These are phyloP conservation scores for Drosophila sproati DNA, from an alignment of 1,140 invertebrate genomes.

Conservation along the genomic window DNA sequence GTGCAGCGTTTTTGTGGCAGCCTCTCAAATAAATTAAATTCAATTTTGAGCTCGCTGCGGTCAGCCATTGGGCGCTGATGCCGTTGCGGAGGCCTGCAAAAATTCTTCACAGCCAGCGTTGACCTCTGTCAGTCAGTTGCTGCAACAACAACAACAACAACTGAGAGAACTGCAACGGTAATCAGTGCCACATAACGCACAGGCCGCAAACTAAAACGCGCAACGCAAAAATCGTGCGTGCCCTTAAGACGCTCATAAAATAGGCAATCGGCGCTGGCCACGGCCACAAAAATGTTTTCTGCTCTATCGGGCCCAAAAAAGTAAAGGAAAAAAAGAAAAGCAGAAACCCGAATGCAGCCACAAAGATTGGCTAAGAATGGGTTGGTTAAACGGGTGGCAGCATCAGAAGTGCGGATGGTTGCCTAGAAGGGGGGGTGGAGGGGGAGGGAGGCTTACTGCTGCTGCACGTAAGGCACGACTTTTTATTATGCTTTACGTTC, in stretches of 20 bases:
- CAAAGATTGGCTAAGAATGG: constrained; percentile 30
- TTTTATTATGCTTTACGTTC: constrained; percentile 82
- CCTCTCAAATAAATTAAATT: constrained; percentile 74
- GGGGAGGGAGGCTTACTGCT: constrained; percentile 26
- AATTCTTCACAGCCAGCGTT: constrained; percentile 50
- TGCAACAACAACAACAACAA: constrained; percentile 2
- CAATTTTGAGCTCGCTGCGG: constrained; percentile 67
- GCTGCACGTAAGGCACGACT: constrained; percentile 80
- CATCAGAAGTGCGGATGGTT: not conserved
- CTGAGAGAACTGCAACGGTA: constrained; percentile 57
- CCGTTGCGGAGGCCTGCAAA: constrained; percentile 33
- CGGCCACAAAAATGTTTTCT: constrained; percentile 68
- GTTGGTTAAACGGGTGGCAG: constrained; percentile 29
- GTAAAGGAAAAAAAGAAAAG: constrained; percentile 18
- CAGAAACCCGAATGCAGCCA: constrained; percentile 12
- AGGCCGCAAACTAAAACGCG: constrained; percentile 68
- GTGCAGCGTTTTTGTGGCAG: constrained; percentile 1
- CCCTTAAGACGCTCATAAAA: constrained; percentile 81
- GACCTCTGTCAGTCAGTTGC: constrained; percentile 38
- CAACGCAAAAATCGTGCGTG: constrained; percentile 81
- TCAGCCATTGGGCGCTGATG: constrained; percentile 35
- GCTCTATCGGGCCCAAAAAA: constrained; percentile 56
- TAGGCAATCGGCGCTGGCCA: constrained; percentile 54
- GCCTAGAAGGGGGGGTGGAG: not conserved
- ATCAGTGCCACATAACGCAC: constrained; percentile 80